Conservation (phyloP, 2,888 invertebrate genomes). For the Salpingus planirostris region DNA sequence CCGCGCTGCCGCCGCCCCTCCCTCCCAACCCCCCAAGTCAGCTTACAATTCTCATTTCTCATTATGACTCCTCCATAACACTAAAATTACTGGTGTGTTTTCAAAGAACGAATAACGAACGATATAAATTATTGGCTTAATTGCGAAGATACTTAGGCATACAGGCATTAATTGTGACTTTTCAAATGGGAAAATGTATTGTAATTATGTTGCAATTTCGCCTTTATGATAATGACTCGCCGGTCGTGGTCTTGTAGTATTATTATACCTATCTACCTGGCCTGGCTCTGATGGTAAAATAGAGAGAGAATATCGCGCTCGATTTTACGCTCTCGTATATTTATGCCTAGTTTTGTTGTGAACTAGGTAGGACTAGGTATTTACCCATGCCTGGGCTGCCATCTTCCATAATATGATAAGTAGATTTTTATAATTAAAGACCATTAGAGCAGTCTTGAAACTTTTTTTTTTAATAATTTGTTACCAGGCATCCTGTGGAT, state of each 20-base stretch:
- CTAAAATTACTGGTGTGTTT: constrained; percentile 26
- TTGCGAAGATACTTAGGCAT: constrained; percentile 34
- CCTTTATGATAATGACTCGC: constrained; percentile 3
- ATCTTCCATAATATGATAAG: constrained; percentile 11
- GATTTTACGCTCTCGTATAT: constrained; percentile 1
- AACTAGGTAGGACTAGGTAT: no score
- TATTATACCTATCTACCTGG: no score
- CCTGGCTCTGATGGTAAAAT: no score
- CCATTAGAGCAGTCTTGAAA: no score
- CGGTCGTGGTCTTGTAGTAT: no score
- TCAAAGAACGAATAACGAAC: no score
- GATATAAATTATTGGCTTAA: constrained; percentile 38
- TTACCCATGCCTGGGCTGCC: no score
- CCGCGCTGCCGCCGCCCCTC: no score
- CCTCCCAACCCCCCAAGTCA: constrained; percentile 17
- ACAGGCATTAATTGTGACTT: constrained; percentile 34
- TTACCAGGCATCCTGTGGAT: constrained; percentile 2
- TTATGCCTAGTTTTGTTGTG: no score
- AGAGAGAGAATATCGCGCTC: no score
- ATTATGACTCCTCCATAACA: constrained; percentile 38
- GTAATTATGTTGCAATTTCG: constrained; percentile 4
- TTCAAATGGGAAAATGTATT: constrained; percentile 21
- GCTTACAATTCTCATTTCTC: constrained; percentile 41
- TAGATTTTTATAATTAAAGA: constrained; percentile 8
- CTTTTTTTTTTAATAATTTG: no score